These are phyloP conservation scores for Thera obeliscata DNA, from an alignment of 2,888 invertebrate genomes.

Conservation along the genomic window DNA sequence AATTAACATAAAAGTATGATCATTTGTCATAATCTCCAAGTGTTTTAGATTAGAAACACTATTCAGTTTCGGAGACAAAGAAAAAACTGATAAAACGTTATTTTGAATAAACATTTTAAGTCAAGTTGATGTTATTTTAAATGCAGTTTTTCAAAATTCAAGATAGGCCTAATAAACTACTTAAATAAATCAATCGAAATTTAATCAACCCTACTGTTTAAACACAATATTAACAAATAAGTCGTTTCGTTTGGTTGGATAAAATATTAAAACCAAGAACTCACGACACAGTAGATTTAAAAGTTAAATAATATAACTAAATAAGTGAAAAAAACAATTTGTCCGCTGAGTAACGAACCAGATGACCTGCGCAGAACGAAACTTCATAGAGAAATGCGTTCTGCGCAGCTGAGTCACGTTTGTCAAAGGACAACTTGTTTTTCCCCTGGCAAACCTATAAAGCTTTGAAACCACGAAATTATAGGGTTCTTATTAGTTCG, in stretches of 20 bases:
- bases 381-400: too few relatives aligned
- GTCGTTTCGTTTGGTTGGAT: not conserved
- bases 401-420: too few relatives aligned
- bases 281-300: not conserved
- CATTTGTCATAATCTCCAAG: conserved; percentile 26
- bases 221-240: not conserved
- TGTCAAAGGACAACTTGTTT: too few relatives aligned
- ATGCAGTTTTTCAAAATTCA: conserved; percentile 30
- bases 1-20: conserved; percentile 34
- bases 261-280: not conserved
- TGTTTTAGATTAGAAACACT: conserved; percentile 8
- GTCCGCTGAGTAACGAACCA: too few relatives aligned
- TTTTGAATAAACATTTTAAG: conserved; percentile 27
- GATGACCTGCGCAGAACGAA: too few relatives aligned
- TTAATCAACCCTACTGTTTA: not conserved
- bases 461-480: too few relatives aligned
- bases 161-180: not conserved
- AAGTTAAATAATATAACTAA: too few relatives aligned
- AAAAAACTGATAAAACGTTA: conserved; percentile 18
- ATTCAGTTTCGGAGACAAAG: conserved; percentile 16
- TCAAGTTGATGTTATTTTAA: conserved; percentile 25
- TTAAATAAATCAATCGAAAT: not conserved
- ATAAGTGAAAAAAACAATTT: too few relatives aligned
- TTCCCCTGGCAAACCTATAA: too few relatives aligned
- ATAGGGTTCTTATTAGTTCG: too few relatives aligned